Evolutionary conservation across 1,140 invertebrate genomes (phyloP).

Genomic region (Lepidurus couesii): DNA sequence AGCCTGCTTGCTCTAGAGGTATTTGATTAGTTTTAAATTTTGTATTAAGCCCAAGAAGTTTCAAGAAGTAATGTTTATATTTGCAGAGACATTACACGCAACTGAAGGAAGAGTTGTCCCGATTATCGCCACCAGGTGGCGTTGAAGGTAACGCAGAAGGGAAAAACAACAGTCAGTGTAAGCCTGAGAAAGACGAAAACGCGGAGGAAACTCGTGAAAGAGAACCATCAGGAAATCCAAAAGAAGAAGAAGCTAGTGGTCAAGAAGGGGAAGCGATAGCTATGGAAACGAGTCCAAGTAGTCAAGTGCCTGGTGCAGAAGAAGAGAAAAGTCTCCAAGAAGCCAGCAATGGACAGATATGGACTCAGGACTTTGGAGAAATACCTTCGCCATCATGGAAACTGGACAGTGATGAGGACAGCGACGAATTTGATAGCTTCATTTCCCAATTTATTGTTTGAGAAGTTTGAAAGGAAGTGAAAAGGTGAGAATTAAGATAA

Average conservation of each 20-base stretch:
- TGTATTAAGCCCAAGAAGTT: conserved; percentile 24
- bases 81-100: conserved; percentile 70
- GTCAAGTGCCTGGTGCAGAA: background rate
- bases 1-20: conserved; percentile 71
- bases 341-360: background rate
- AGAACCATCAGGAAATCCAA: background rate
- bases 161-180: conserved; percentile 50
- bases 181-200: background rate
- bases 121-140: conserved; percentile 65
- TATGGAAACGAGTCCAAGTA: background rate
- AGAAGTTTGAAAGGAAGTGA: background rate
- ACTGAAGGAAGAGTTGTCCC: conserved; percentile 68
- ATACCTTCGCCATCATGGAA: background rate
- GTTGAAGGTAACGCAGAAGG: conserved; percentile 49
- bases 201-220: background rate
- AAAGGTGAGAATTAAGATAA: background rate
- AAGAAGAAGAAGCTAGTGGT: background rate
- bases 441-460: background rate
- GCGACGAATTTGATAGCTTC: conserved; percentile 14
- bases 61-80: conserved; percentile 23
- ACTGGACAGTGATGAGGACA: conserved; percentile 2
- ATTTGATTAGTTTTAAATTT: conserved; percentile 40
- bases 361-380: background rate
- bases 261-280: background rate
- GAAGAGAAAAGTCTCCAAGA: background rate